Conservation (phyloP, 2,797 vertebrate genomes). For the Chelon auratus region DNA sequence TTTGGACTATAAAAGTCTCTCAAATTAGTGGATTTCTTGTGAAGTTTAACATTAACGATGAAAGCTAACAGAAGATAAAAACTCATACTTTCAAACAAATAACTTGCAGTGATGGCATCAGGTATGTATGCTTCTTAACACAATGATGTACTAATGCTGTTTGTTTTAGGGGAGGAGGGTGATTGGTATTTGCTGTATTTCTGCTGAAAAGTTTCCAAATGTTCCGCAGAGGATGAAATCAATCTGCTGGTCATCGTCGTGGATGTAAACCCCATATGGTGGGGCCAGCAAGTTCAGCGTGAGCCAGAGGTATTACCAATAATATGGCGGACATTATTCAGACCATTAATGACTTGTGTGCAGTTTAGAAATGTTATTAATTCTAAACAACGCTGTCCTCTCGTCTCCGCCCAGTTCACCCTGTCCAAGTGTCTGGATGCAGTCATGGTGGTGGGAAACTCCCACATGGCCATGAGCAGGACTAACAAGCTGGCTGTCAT, state of each 20-base stretch:
- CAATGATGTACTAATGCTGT: no score
- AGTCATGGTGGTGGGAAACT: constrained; percentile 93
- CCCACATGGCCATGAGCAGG: constrained; percentile 92
- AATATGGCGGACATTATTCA: neutral
- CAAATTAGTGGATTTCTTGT: neutral
- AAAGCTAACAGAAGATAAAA: constrained; percentile 28
- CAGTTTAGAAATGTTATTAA: neutral
- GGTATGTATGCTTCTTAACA: constrained; percentile 39
- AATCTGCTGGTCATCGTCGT: constrained; percentile 92
- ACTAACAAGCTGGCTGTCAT: constrained; percentile 93
- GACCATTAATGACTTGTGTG: neutral
- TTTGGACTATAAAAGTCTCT: neutral
- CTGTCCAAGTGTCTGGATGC: constrained; percentile 95
- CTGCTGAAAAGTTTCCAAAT: constrained; percentile 3
- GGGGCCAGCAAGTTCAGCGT: constrained; percentile 92
- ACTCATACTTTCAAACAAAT: neutral
- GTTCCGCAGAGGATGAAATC: constrained; percentile 90
- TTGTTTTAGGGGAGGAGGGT: neutral
- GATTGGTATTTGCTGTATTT: neutral
- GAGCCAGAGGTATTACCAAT: constrained; percentile 86
- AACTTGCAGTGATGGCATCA: constrained; percentile 61
- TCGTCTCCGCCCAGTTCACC: constrained; percentile 84
- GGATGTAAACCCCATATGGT: constrained; percentile 97
- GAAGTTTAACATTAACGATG: constrained; percentile 6
- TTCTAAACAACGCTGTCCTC: neutral